These are phyloP conservation scores for Nanorana parkeri DNA, from an alignment of 2,113 vertebrate genomes.

Conservation along the genomic window DNA sequence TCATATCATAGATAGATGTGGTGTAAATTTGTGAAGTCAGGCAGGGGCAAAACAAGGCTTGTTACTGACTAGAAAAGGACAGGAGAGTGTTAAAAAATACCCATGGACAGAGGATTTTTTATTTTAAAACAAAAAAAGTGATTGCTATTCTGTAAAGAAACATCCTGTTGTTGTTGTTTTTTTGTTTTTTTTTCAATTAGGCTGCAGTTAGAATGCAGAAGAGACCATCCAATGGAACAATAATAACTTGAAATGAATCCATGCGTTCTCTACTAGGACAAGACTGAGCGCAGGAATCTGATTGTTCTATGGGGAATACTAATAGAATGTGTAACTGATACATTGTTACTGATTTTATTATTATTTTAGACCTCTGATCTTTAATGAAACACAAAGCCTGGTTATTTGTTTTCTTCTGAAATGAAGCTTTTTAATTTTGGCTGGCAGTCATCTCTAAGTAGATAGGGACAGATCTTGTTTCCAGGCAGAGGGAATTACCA, in stretches of 20 bases:
- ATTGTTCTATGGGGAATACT: slow-evolving; percentile 23
- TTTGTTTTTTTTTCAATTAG: too few relatives aligned
- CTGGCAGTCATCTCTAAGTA: slow-evolving; percentile 41
- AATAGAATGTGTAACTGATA: slow-evolving; percentile 34
- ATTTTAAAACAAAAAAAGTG: too few relatives aligned
- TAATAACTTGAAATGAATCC: slow-evolving; percentile 51
- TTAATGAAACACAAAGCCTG: slow-evolving; percentile 26
- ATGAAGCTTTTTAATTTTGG: slow-evolving; percentile 24
- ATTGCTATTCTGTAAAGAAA: too few relatives aligned
- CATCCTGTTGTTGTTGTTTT: too few relatives aligned
- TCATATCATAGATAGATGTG: too few relatives aligned
- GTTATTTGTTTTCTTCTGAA: slow-evolving; percentile 17
- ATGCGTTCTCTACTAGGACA: slow-evolving; percentile 35
- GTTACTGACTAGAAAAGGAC: too few relatives aligned
- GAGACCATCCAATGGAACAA: slow-evolving; percentile 1
- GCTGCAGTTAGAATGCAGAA: background rate
- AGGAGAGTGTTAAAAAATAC: too few relatives aligned
- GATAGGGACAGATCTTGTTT: slow-evolving; percentile 43
- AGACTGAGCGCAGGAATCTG: slow-evolving; percentile 7
- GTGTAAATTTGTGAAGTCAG: too few relatives aligned
- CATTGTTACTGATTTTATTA: slow-evolving; percentile 44
- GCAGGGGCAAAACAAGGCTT: too few relatives aligned
- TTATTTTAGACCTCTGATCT: slow-evolving; percentile 17
- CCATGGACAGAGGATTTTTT: too few relatives aligned
- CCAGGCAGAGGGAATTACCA: slow-evolving; percentile 40